A percentile compares a stretch with the other conserved stretches of the same genome.
phyloP scores from a whole-genome alignment of 2,888 invertebrate genomes.

The Cyaniris semiargus region DNA sequence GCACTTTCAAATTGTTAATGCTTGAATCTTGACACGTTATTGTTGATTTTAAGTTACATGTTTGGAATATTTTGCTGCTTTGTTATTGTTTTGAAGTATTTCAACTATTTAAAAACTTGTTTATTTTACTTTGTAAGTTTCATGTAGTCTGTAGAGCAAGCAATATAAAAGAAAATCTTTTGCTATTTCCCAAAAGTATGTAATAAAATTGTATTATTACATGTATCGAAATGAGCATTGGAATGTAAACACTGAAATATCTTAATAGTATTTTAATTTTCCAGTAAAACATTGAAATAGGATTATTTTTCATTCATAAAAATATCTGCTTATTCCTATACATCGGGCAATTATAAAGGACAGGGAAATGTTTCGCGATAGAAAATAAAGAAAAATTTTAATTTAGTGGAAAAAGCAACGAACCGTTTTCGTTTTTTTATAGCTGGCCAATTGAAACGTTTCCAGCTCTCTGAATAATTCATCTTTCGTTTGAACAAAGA shows the following conservation, averaged over 20 bases:
- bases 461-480: constrained; percentile 81
- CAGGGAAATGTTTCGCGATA: constrained; percentile 61
- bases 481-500: constrained; percentile 81
- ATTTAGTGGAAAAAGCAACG: constrained; percentile 79
- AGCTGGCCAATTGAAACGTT: constrained; percentile 81
- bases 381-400: constrained; percentile 75
- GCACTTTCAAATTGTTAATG: background rate
- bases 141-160: too few species aligned
- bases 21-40: background rate
- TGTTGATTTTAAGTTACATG: background rate
- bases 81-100: background rate
- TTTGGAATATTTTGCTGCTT: background rate
- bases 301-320: background rate
- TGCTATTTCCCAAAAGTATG: background rate
- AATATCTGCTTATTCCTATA: constrained; percentile 19
- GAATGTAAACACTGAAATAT: background rate
- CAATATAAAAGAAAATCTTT: background rate
- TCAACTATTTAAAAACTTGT: too few species aligned
- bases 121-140: too few species aligned
- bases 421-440: constrained; percentile 79
- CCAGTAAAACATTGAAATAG: background rate
- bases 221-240: background rate
- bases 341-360: constrained; percentile 42
- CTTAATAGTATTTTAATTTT: background rate
- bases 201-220: background rate